phyloP scores from a whole-genome alignment of 37 sponge, comb jelly and placozoan genomes.

The Spongilla lacustris region DNA sequence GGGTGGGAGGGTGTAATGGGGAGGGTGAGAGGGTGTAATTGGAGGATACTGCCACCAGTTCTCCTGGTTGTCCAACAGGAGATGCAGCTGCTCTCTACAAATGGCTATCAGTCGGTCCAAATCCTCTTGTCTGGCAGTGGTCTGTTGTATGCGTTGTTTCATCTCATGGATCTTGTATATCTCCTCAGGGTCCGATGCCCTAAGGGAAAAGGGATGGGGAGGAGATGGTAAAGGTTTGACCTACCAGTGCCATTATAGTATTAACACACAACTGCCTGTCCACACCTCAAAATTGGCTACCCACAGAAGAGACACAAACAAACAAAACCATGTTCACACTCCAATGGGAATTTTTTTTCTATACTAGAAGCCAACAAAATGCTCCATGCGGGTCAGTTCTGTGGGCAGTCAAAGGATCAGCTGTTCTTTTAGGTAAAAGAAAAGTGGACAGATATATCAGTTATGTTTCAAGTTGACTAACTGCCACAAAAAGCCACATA shows the following conservation, averaged over 20 bases:
- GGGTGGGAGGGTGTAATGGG: no score
- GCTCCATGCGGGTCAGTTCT: background rate
- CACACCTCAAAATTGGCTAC: no score
- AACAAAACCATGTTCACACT: no score
- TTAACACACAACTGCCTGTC: no score
- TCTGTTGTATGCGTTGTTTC: conserved; percentile 19
- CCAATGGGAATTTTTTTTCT: no score
- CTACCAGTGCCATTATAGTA: no score
- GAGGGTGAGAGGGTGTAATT: no score
- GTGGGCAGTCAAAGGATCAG: background rate
- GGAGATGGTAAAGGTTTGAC: no score
- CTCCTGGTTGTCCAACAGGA: conserved; percentile 66
- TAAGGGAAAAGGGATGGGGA: no score
- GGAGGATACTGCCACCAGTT: conserved; percentile 75
- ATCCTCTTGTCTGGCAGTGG: conserved; percentile 14
- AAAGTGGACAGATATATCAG: background rate
- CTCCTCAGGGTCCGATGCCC: conserved; percentile 82
- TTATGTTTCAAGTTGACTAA: background rate
- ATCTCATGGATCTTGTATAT: conserved; percentile 67
- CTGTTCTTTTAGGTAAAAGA: background rate
- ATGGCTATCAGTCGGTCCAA: conserved; percentile 51
- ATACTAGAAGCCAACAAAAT: background rate
- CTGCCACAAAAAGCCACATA: background rate
- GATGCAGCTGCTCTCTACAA: conserved; percentile 64
- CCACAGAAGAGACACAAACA: no score